Evolutionary conservation across 2,888 invertebrate species (phyloP), one percentile per base, ranked within the genome.

Genomic region (Diplolepis rosae): DNA sequence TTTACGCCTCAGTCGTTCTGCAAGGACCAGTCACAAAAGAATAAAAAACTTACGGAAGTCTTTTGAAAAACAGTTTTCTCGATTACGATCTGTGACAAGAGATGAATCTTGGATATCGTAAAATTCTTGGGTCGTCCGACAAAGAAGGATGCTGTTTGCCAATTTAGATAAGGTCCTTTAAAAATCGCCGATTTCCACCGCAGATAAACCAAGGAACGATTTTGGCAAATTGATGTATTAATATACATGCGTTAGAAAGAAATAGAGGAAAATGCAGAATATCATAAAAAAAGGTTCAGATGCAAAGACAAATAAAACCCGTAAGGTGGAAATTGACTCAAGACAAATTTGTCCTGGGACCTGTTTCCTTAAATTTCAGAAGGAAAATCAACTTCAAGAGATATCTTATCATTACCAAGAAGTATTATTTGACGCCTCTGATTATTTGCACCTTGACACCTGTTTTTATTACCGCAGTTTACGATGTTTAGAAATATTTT

Each of bases 111-210:
- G 22, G 13, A 56, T 56, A 18, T 56, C 35, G 56, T 35, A 39
- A 61, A 61, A 61, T 61, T 61, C 35, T 22, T 61, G 13, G 56
- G 39, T 61, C 39, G 13, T 39, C 72, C 72, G 72, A 76, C 76
- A 76, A 76, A 77, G 77, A 54, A 32, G 18, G 71, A 4, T 68
- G 67, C 66, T 70, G 67, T 71, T 71, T 68, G 71, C 71, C 76
- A 76, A 74, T 76, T 76, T 74, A 74, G 74, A 74, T 74, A 72
- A 68, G 54, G 56, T 32, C 50, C 56, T 72, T 76, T 61, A 65
- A 51, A 69, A 65, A 76, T 74, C 74, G 66, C 48, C 42, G 76
- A 76, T 76, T 68, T 65, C 9, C 68, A 32, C 65, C 67, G 54
- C n/a, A 68, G 76, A 73, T 76, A 76, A 73, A 11, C 4, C 24